Evolutionary conservation across 2,888 invertebrate genomes (phyloP), one percentile per base, ranked within the genome.

Genomic region (Muscina levida): DNA sequence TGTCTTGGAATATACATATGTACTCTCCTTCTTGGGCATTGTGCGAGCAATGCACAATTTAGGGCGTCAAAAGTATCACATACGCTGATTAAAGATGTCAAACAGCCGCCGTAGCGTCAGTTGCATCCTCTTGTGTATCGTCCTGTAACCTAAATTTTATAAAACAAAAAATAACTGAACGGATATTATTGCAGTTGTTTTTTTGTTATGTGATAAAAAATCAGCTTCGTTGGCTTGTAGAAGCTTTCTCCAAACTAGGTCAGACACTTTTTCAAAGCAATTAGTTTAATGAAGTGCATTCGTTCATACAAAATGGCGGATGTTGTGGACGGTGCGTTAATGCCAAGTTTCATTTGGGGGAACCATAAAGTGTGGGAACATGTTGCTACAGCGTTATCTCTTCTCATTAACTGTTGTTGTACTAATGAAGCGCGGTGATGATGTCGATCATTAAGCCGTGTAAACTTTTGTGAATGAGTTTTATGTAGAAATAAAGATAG

Each of bases 241-340:
- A 8, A 31, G 8, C 31, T 31, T 4, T 3, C 11, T 53, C 10
- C 13, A 53, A 62, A 22, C 42, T 62, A 62, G 62, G 62, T 22
- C 62, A 62, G 62, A 62, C 62, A 42, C 42, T 62, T 62, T 42
- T 62, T 42, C 8, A 42, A 62, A 62, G 62, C 62, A 62, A 62
- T 62, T 62, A 62, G 62, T 62, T 62, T 62, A 62, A 62, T 62
- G 62, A 39, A 13, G 13, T 5, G 48, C 62, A 42, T 17, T 62
- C 62, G 42, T 11, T n/a, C 26, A 44, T 44, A 44, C 44, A 44
- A n/a, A 24, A 22, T 24, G 51, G 11, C 51, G 22, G 51, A 51
- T 22, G 22, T 22, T 2, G 10, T 10, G 5, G 10, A 6, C 4
- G 10, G 37, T 37, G 10, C 37, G 10, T 37, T 10, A 6, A 37